Base-by-base conservation (phyloP, 1,140 invertebrate species). In the Lepidurus apus region DNA sequence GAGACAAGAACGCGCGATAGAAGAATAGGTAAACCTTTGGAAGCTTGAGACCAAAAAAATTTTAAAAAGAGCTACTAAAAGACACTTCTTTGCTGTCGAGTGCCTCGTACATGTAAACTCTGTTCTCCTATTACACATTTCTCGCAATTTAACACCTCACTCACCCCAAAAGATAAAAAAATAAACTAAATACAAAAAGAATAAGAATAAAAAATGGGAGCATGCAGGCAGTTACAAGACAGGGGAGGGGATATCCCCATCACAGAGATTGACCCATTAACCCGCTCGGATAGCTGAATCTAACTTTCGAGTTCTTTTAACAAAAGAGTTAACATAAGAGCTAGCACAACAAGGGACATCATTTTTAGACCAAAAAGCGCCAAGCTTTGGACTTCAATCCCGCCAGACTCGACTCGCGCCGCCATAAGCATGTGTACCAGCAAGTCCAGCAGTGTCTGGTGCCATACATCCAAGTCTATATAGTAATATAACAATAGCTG, bases 401-500 rank as follows among this genome's bases (percentile, higher is more conserved):
- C 53, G 2, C 34, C 34, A 34, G 34, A 34, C 34, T 21, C 17
- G 53, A 65, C 53, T 13, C 53, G 53, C 53, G 53, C 53, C 53
- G 53, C 53, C 53, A 65, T 21, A 65, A 65, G n/a, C 53, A 65
- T 65, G 53, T 65, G 53, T 65, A 21, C 21, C 17, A n/a, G 53
- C 21, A 65, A 7, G 53, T 21, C 53, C 17, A 65, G 13, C 21
- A 7, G 21, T 65, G 53, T 65, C 53, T 65, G 53, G 53, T 65
- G 53, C 53, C 13, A 65, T n/a, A n/a, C 53, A 65, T 34, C 53
- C 53, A 65, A 65, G 53, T 65, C 53, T 65, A 65, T 65, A 13
- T 65, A 21, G 53, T 65, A 65, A 65, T 65, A 65, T 65, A 65
- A 65, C 53, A 65, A 65, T 65, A 65, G 53, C 53, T 65, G n/a